A percentile compares a stretch with the other conserved stretches of the same genome.
Conservation (phyloP, 2,888 invertebrate genomes). For the Brenthis hecate region DNA sequence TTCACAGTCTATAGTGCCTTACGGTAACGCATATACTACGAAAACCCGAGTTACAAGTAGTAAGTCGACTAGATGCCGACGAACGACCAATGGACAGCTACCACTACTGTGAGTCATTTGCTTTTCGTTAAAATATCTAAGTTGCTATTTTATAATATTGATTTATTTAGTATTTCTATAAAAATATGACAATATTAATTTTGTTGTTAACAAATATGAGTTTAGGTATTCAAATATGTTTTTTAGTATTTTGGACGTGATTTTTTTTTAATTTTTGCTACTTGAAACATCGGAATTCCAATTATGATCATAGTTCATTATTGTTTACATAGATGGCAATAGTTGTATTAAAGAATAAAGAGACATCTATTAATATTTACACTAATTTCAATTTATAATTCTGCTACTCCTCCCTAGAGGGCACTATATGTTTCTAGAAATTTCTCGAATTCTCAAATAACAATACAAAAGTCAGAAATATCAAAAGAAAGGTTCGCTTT, state of each 20-base stretch:
- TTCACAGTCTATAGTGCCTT: slow-evolving; percentile 38
- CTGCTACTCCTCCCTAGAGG: slow-evolving; percentile 54
- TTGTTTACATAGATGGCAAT: slow-evolving; percentile 26
- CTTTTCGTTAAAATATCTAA: slow-evolving; percentile 17
- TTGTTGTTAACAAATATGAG: too few relatives aligned
- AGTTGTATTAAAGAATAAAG: neutral
- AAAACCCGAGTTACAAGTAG: slow-evolving; percentile 36
- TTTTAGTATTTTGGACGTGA: neutral
- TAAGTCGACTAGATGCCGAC: slow-evolving; percentile 34
- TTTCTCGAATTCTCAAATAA: slow-evolving; percentile 21
- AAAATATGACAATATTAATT: too few relatives aligned
- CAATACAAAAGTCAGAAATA: slow-evolving; percentile 2
- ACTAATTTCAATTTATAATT: slow-evolving; percentile 15
- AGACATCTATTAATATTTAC: neutral
- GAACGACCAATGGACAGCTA: slow-evolving; percentile 30
- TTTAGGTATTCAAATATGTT: too few relatives aligned
- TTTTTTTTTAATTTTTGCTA: neutral
- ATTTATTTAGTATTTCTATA: neutral
- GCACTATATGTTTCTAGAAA: slow-evolving; percentile 44
- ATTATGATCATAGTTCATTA: neutral
- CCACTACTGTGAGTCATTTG: slow-evolving; percentile 25
- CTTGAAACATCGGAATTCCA: neutral
- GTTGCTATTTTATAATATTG: slow-evolving; percentile 26
- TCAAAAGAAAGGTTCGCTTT: slow-evolving; percentile 18
- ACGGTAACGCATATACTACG: slow-evolving; percentile 37